Percentiles rank a stretch among this genome's conserved stretches.
Evolutionary conservation across 1,140 invertebrate species (phyloP).

Genomic region (Ridgeia piscesae): DNA sequence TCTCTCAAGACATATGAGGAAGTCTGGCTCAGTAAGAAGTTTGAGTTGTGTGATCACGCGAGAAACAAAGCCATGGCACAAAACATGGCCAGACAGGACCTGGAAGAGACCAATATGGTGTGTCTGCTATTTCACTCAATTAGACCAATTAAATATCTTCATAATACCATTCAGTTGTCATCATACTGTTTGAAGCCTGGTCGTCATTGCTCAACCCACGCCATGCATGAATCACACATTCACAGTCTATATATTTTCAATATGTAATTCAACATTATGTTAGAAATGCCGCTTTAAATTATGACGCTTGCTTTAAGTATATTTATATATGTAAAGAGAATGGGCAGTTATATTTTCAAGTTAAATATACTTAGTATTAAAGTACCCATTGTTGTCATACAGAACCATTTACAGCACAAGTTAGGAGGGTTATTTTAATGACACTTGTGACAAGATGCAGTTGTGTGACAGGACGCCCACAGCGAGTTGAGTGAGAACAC

Average conservation of each 20-base stretch:
- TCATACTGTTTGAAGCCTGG: too few relatives aligned
- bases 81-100: background rate
- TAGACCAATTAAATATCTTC: background rate
- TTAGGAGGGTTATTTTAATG: background rate
- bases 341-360: background rate
- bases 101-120: background rate
- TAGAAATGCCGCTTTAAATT: too few relatives aligned
- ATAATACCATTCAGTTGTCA: too few relatives aligned
- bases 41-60: slow-evolving; percentile 47
- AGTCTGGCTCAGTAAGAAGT: slow-evolving; percentile 57
- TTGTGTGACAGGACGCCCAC: slow-evolving; percentile 41
- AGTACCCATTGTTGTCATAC: background rate
- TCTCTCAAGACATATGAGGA: slow-evolving; percentile 58
- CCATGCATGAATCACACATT: too few relatives aligned
- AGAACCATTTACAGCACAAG: background rate
- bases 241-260: too few relatives aligned
- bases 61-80: slow-evolving; percentile 11
- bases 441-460: background rate
- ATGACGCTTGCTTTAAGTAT: background rate
- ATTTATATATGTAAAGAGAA: background rate
- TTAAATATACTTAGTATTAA: background rate
- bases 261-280: too few relatives aligned
- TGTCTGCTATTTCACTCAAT: background rate
- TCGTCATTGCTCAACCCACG: too few relatives aligned
- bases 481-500: slow-evolving; percentile 47